Evolutionary conservation across 1,140 invertebrate genomes (phyloP), one percentile per base, ranked within the genome.

Genomic region (Temnothorax nylanderi): DNA sequence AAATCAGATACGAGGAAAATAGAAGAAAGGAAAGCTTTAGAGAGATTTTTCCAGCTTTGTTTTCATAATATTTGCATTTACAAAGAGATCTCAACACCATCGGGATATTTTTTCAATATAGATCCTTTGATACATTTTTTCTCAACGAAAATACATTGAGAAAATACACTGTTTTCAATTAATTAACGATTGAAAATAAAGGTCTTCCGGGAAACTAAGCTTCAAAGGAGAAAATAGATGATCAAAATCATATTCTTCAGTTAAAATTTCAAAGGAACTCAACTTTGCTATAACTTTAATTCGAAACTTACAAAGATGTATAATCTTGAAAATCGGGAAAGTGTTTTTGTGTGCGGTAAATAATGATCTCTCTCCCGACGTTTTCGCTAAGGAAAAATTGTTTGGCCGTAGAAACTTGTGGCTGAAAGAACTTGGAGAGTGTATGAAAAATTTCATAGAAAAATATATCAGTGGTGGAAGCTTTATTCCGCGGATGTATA

Each of bases 211-310:
- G 16, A 26, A 32, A 44, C 13, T 76, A 44, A 76, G 13, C 37
- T 76, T 76, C 21, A 60, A 60, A 76, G 13, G 34, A 26, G 74
- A 76, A 76, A 60, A 76, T 76, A 60, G 37, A 78, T 34, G 76
- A 78, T 34, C 44, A 65, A 78, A 78, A 78, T 78, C 44, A 37
- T 65, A 78, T 78, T 65, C 41, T 78, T 67, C 76, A 26, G 56
- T 78, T 65, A 64, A 26, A 26, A 64, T 65, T 78, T 65, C 41
- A 65, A 78, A 65, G 41, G 7, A 78, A 78, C 11, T 65, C 65
- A 78, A 78, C 18, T 65, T 78, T 67, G 10, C 26, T 65, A 37
- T 26, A 78, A 65, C 11, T 78, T 65, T 65, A 49, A 60, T 76
- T 76, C 37, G 8, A 44, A 60, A 47, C 58, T n/a, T 18, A 13